Evolutionary conservation across 1,140 invertebrate species (phyloP).

Genomic region (Mya arenaria): DNA sequence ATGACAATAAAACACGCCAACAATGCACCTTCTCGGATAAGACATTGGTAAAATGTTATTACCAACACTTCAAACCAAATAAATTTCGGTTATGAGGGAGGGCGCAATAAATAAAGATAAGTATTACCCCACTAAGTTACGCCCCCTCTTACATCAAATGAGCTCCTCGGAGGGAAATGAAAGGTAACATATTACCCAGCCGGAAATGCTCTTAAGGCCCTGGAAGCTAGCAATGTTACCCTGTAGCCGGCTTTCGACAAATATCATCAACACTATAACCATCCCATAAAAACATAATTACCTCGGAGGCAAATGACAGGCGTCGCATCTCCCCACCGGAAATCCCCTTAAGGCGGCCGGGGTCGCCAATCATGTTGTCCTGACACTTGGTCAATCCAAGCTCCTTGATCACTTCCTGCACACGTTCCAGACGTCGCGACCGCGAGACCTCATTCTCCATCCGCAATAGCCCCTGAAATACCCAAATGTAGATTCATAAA

Average conservation of each 20-base stretch:
- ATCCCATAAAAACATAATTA: conserved; percentile 79
- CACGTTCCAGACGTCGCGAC: conserved; percentile 88
- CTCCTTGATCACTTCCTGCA: conserved; percentile 95
- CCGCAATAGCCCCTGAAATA: conserved; percentile 90
- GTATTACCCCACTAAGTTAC: background rate
- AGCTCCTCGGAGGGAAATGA: conserved; percentile 97
- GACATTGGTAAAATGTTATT: too few species aligned
- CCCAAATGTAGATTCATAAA: too few species aligned
- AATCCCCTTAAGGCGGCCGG: conserved; percentile 93
- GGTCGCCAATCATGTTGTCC: conserved; percentile 85
- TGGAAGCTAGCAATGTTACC: background rate
- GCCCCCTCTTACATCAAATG: too few species aligned
- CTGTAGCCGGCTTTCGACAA: conserved; percentile 86
- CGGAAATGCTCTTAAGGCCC: conserved; percentile 78
- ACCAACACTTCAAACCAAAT: too few species aligned
- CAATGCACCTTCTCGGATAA: too few species aligned
- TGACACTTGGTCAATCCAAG: conserved; percentile 91
- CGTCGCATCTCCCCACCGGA: conserved; percentile 98
- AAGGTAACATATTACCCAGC: background rate
- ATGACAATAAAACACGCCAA: too few species aligned
- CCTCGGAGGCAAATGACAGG: conserved; percentile 97
- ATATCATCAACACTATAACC: too few species aligned
- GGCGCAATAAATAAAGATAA: too few species aligned
- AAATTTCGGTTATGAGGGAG: too few species aligned
- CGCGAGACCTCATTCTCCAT: conserved; percentile 93